These are phyloP conservation scores for Acrocephalus arundinaceus DNA, from an alignment of 2,113 vertebrate genomes.

Conservation along the genomic window DNA sequence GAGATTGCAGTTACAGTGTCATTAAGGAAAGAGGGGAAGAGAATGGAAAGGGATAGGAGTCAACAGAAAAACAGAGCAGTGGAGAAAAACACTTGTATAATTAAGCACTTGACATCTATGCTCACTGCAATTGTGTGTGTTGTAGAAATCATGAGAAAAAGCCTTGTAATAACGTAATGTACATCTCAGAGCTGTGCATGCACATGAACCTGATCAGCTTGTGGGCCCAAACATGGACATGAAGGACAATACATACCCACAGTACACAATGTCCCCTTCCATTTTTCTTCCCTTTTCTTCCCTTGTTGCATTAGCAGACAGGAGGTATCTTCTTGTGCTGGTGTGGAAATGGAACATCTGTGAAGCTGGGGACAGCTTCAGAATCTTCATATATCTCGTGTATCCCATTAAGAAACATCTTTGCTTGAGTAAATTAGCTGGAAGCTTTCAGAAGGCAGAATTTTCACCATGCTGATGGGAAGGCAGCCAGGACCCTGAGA, in stretches of 20 bases:
- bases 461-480: not conserved
- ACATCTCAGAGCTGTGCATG: not conserved
- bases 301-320: not conserved
- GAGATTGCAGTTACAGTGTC: not conserved
- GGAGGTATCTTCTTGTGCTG: not conserved
- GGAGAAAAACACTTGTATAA: not conserved
- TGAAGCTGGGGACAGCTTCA: not conserved
- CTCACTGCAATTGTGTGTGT: not conserved
- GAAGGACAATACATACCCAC: not conserved
- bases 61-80: accelerated
- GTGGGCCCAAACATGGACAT: not conserved
- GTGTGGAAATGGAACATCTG: not conserved
- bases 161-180: not conserved
- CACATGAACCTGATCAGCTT: not conserved
- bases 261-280: not conserved
- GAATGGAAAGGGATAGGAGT: not conserved
- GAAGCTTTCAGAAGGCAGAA: not conserved
- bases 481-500: not conserved
- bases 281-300: not conserved
- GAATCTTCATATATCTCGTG: not conserved
- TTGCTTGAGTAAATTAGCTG: not conserved
- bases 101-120: not conserved
- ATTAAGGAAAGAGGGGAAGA: not conserved
- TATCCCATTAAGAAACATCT: not conserved
- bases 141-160: not conserved